phyloP scores from a whole-genome alignment of 2,797 vertebrate species.

The Falco rusticolus region DNA sequence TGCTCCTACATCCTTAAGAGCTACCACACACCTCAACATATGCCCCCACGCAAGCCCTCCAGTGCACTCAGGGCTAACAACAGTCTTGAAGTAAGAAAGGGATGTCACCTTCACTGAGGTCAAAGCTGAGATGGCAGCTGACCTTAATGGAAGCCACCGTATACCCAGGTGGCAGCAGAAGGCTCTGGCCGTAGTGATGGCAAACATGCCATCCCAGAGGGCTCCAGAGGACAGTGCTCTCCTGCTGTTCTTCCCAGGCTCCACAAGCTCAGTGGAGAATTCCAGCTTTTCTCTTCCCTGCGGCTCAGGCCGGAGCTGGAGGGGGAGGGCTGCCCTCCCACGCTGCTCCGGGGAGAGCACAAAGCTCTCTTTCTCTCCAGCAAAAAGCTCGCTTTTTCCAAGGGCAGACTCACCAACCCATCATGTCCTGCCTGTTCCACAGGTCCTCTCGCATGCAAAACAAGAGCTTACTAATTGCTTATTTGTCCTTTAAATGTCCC shows the following conservation, averaged over 20 bases:
- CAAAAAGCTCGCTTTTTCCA: neutral
- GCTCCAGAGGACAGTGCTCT: neutral
- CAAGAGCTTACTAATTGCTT: conserved; percentile 30
- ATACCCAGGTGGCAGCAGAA: neutral
- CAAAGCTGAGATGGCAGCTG: neutral
- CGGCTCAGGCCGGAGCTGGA: neutral
- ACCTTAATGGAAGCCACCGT: neutral
- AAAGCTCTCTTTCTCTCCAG: neutral
- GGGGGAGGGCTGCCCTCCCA: neutral
- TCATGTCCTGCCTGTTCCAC: neutral
- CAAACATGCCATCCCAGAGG: neutral
- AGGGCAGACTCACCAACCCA: neutral
- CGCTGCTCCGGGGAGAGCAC: neutral
- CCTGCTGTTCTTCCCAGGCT: neutral
- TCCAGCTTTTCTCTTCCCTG: neutral
- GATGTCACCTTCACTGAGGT: neutral
- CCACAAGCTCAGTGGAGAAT: neutral
- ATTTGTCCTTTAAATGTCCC: conserved; percentile 45
- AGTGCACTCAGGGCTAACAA: neutral
- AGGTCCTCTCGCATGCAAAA: conserved; percentile 19
- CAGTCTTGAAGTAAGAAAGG: neutral
- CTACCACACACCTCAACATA: neutral
- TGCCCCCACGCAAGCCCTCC: neutral
- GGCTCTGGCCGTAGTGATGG: neutral
- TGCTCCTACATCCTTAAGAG: neutral